Evolutionary conservation across 2,888 invertebrate genomes (phyloP).

Genomic region (Cryptops parisi): DNA sequence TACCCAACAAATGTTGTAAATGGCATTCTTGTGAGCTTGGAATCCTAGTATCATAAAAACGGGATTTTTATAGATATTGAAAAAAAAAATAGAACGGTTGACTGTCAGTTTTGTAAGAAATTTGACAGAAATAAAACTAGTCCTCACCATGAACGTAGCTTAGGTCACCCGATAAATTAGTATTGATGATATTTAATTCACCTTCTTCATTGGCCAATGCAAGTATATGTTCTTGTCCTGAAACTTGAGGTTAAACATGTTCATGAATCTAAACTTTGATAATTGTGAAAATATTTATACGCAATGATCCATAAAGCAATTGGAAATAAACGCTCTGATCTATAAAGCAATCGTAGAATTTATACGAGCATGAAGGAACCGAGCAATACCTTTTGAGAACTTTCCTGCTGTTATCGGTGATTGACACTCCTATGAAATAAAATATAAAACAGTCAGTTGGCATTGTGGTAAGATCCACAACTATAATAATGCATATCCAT

Average conservation of each 20-base stretch:
- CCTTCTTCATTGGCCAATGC: conserved; percentile 81
- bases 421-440: neutral
- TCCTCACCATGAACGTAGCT: neutral
- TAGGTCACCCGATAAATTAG: neutral
- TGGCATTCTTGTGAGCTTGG: conserved; percentile 62
- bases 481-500: neutral
- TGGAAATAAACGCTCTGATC: too few species aligned
- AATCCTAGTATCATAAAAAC: conserved; percentile 15
- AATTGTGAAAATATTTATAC: too few species aligned
- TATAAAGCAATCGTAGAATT: neutral
- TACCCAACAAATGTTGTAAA: conserved; percentile 80
- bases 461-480: too few species aligned
- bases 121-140: neutral
- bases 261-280: too few species aligned
- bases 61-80: neutral
- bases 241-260: too few species aligned
- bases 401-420: neutral
- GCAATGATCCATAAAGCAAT: too few species aligned
- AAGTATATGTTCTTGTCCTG: conserved; percentile 51
- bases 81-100: neutral
- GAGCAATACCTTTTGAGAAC: neutral
- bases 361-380: neutral
- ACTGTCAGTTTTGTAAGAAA: neutral
- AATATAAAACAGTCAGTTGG: neutral
- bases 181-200: conserved; percentile 35